Base-by-base conservation (phyloP, 92 coral and sea anemone species). In the Porites lobata region DNA sequence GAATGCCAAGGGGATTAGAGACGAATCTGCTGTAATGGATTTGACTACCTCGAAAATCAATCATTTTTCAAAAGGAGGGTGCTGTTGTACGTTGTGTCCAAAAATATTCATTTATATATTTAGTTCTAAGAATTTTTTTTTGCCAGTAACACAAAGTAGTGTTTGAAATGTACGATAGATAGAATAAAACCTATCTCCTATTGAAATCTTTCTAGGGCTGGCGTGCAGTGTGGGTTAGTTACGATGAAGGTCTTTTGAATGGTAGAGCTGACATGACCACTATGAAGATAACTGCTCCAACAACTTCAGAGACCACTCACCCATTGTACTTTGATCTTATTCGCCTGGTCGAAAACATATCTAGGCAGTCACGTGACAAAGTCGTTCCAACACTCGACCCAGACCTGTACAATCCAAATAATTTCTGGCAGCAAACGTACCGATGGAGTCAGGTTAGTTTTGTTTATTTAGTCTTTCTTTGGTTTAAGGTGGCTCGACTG, bases 311-410 rank as follows among this genome's bases (percentile, higher is more conserved):
- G 32, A 4, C 75, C 8, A 32, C 14, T 7, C 54, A 29, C 8
- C 52, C 75, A 7, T 70, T 87, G 22, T 87, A 78, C 62, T 56
- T 87, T 9, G 90, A 87, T 72, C 80, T 87, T 32, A 62, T 87
- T 24, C 74, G 85, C 38, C 20, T 78, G 56, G 63, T 68, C 4
- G 5, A 22, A n/a, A 29, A 79, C 8, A 59, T 87, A 29, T 9
- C 1, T 0, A 50, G 54, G 22, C 72, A 24, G 52, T 78, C 90
- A 57, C 85, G 90, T 69, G 90, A 87, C 19, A 17, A 70, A n/a
- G 72, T 87, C 12, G 78, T 87, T 26, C 90, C 90, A 79, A 82
- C 90, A 7, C 78, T 87, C 72, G 26, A 13, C 18, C 72, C 61
- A 8, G 32, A 29, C 58, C 65, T 51, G 47, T 87, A 87, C 78